Evolutionary conservation across 2,888 invertebrate species (phyloP), one percentile per base, ranked within the genome.

Genomic region (Endomychus coccineus): DNA sequence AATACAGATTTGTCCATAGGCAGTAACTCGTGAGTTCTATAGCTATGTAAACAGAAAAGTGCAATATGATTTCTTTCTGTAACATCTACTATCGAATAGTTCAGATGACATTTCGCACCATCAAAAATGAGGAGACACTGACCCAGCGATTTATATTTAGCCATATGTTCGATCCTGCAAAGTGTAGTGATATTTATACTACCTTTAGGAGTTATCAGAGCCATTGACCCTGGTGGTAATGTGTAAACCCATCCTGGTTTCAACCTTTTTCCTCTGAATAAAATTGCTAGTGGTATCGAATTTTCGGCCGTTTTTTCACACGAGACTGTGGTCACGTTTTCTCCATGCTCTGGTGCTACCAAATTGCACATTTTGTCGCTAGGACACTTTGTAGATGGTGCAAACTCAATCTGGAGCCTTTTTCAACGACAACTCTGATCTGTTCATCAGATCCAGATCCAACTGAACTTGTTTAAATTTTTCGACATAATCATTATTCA

Each of bases 21-120:
- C 40, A 60, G 59, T 3, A 61, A 43, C 33, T 59, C 57, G 42
- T 61, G 59, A 0, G 60, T 59, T 1, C 57, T 60, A 34, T 63
- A 62, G 28, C 54, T 54, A 10, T 57, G 60, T 19, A 64, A 42
- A 44, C 61, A 60, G 33, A 50, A 57, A 27, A 59, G 43, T 31
- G 41, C 46, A 29, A 61, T 52, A 10, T 45, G 48, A 31, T 41
- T 36, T 35, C 43, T 39, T 14, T 54, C 54, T 23, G 59, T 55
- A 14, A 43, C 49, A 13, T 55, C 54, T 11, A 52, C 54, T 38
- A 60, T 59, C 12, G 42, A 45, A 29, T 43, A 39, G 40, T 58
- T 52, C 17, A 56, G 44, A 38, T 56, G 57, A 35, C 38, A 52
- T 39, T 45, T 45, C 17, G 56, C 56, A 25, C 50, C 52, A 48